Evolutionary conservation across 2,888 invertebrate species (phyloP).

Genomic region (Phymatocera aterrima): DNA sequence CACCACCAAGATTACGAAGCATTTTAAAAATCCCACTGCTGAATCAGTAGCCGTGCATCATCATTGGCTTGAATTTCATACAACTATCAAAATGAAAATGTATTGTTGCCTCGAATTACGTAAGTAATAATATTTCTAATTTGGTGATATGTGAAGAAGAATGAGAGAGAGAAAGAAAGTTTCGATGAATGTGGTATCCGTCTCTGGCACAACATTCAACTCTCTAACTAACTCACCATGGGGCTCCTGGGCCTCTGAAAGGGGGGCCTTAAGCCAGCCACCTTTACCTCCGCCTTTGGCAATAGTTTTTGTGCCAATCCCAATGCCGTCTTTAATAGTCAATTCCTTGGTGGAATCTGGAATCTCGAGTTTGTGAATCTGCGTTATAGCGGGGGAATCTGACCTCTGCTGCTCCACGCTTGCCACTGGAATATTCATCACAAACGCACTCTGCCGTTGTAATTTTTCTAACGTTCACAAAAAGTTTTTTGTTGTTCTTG

Average conservation of each 20-base stretch:
- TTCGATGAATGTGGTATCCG: background rate
- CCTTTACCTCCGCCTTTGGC: slow-evolving; percentile 73
- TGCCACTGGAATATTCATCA: slow-evolving; percentile 72
- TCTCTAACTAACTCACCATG: slow-evolving; percentile 71
- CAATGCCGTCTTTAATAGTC: slow-evolving; percentile 73
- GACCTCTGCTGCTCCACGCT: slow-evolving; percentile 74
- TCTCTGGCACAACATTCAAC: background rate
- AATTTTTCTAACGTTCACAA: slow-evolving; percentile 35
- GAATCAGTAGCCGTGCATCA: slow-evolving; percentile 71
- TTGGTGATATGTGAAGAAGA: background rate
- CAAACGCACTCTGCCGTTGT: slow-evolving; percentile 61
- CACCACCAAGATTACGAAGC: slow-evolving; percentile 75
- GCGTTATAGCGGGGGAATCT: slow-evolving; percentile 72
- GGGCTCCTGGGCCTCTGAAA: slow-evolving; percentile 73
- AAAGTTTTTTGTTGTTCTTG: background rate
- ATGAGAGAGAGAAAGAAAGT: background rate
- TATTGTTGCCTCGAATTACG: background rate
- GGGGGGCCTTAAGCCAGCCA: slow-evolving; percentile 73
- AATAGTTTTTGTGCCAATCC: slow-evolving; percentile 72
- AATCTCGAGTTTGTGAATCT: slow-evolving; percentile 72
- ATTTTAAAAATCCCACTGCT: slow-evolving; percentile 67
- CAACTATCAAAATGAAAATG: background rate
- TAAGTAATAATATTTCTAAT: background rate
- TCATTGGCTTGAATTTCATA: slow-evolving; percentile 64
- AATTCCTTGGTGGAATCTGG: slow-evolving; percentile 72